Conservation (phyloP, 2,797 vertebrate genomes). For the Coracias cyanogaster region DNA sequence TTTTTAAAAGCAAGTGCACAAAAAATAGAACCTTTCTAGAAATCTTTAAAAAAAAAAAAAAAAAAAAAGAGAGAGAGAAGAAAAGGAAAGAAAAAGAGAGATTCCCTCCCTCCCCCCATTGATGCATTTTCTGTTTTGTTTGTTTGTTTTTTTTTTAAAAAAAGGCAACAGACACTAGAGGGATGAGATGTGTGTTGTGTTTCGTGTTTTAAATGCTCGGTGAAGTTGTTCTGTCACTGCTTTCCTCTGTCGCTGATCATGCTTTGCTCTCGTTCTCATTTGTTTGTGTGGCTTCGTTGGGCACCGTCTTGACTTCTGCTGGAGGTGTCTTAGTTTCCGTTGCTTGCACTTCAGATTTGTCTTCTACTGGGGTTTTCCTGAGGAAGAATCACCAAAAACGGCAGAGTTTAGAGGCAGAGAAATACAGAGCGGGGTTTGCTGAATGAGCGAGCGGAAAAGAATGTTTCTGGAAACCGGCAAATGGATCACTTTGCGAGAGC, state of each 20-base stretch:
- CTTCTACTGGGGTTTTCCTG: conserved; percentile 90
- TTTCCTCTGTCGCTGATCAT: conserved; percentile 82
- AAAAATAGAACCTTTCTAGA: conserved; percentile 84
- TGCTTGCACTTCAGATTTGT: conserved; percentile 84
- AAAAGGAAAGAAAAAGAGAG: conserved; percentile 6
- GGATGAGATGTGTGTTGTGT: conserved; percentile 81
- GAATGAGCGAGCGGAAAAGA: rapidly evolving
- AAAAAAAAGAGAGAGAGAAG: background rate
- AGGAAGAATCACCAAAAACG: conserved; percentile 33
- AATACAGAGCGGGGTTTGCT: rapidly evolving
- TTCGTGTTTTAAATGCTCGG: conserved; percentile 77
- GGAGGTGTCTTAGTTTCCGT: conserved; percentile 84
- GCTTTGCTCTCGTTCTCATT: conserved; percentile 91
- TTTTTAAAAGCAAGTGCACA: conserved; percentile 85
- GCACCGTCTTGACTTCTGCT: conserved; percentile 87
- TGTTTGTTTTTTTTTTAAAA: conserved; percentile 72
- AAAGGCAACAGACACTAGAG: conserved; percentile 95
- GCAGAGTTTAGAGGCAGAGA: conserved; percentile 38
- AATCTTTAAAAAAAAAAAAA: conserved; percentile 70
- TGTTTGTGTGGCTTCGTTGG: conserved; percentile 91
- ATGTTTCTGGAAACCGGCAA: background rate
- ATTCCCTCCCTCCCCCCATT: conserved; percentile 53
- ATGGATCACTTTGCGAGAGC: rapidly evolving
- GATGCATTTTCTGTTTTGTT: conserved; percentile 67
- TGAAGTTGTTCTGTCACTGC: conserved; percentile 83